Evolutionary conservation across 2,797 vertebrate genomes (phyloP), one percentile per base, ranked within the genome.

Genomic region (Margarornis squamiger): DNA sequence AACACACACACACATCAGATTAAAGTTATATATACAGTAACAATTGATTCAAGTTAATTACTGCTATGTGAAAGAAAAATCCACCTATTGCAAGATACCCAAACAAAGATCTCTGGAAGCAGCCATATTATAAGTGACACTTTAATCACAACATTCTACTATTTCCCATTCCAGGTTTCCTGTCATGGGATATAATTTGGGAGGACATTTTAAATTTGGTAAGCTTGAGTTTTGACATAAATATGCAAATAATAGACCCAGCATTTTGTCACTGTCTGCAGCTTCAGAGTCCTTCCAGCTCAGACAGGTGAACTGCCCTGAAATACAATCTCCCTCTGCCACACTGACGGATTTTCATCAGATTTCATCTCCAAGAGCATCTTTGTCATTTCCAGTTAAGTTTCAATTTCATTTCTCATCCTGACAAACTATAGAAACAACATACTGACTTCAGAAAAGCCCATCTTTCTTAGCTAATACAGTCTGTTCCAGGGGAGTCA

Each of bases 261-360:
- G 62, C 49, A 91, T 90, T 94, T 89, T 94, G 70, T 88, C 77
- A 68, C 32, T 86, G 46, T 94, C 90, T 90, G 30, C 41, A 68
- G 27, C 49, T 85, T 91, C 75, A 63, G 39, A 86, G 36, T 72
- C 83, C 79, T 86, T 72, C 19, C 24, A 92, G 54, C 48, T 83
- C 38, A 92, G 91, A 84, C 51, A 87, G 52, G 83, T 77, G 78
- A 93, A 59, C 55, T 72, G 57, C 61, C 57, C 77, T 90, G 67
- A 96, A 96, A 95, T 73, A 77, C 74, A 90, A 90, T 73, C 61
- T 87, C 24, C 38, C 45, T 66, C 92, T 87, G 46, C 72, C 88
- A 87, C 51, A 24, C 24, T 88, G 95, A 96, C 80, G 52, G 90
- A 83, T 92, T 97, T 97, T 96, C 65, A 88, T 90, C 80, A 95